These are phyloP conservation scores for Ascidia mentula DNA, from an alignment of 23 tunicate species.

Conservation along the genomic window DNA sequence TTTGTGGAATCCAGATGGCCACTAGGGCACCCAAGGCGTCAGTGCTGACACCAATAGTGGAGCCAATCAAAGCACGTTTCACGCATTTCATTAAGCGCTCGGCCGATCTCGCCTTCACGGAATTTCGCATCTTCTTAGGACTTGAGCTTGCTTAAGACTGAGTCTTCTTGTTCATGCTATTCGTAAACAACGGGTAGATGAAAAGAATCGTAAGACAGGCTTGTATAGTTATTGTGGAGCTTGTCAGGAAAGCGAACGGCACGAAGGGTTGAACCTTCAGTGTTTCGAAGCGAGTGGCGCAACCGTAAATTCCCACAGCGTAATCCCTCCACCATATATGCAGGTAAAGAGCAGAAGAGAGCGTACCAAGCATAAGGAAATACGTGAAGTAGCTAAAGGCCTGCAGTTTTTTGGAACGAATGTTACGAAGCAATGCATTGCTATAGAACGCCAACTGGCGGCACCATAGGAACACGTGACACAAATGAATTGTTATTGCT, in stretches of 20 bases:
- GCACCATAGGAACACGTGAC: slow-evolving; percentile 71
- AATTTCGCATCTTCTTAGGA: too few relatives aligned
- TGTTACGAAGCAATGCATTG: slow-evolving; percentile 37
- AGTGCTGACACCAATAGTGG: slow-evolving; percentile 63
- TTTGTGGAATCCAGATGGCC: slow-evolving; percentile 46
- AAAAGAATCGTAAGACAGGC: slow-evolving; percentile 49
- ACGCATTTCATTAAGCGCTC: slow-evolving; percentile 53
- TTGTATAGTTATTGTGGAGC: slow-evolving; percentile 64
- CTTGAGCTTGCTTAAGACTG: too few relatives aligned
- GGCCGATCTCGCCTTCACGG: background rate
- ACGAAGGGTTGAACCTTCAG: slow-evolving; percentile 17
- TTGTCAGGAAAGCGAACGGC: slow-evolving; percentile 47
- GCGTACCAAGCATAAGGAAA: slow-evolving; percentile 44
- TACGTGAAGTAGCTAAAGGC: slow-evolving; percentile 46
- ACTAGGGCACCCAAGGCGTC: slow-evolving; percentile 60
- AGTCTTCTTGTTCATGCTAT: slow-evolving; percentile 33
- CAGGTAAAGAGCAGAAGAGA: slow-evolving; percentile 22
- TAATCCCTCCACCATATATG: slow-evolving; percentile 78
- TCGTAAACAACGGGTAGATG: slow-evolving; percentile 49
- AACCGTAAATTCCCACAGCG: slow-evolving; percentile 11
- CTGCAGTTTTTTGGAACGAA: slow-evolving; percentile 42
- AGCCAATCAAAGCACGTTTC: slow-evolving; percentile 45
- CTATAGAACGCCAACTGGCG: slow-evolving; percentile 68
- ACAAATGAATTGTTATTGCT: slow-evolving; percentile 51
- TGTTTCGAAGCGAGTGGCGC: slow-evolving; percentile 12